phyloP scores from a whole-genome alignment of 2,888 invertebrate genomes.

The Limnephilus auricula region DNA sequence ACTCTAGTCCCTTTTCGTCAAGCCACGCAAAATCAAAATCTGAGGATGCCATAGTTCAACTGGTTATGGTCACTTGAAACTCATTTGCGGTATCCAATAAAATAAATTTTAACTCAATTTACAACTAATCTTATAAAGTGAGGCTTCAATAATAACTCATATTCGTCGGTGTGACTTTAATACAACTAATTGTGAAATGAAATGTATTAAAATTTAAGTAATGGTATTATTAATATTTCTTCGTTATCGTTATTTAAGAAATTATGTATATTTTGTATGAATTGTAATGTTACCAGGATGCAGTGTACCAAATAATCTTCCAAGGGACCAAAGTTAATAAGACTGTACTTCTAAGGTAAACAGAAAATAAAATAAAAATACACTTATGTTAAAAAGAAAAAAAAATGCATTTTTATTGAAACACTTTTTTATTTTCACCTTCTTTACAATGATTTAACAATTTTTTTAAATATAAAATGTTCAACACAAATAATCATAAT shows the following conservation, averaged over 20 bases:
- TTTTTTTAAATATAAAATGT: constrained; percentile 44
- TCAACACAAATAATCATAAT: constrained; percentile 29
- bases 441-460: constrained; percentile 47
- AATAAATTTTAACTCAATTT: not conserved
- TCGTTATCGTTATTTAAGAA: not conserved
- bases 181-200: not conserved
- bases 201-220: not conserved
- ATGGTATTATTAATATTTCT: not conserved
- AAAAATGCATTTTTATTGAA: constrained; percentile 35
- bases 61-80: too few relatives aligned
- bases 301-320: not conserved
- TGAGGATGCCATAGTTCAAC: too few relatives aligned
- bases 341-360: constrained; percentile 34
- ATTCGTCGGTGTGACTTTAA: not conserved
- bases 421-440: constrained; percentile 44
- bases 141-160: not conserved
- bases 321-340: constrained; percentile 49
- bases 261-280: not conserved
- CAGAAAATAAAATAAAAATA: constrained; percentile 9
- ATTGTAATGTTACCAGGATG: not conserved
- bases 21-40: too few relatives aligned
- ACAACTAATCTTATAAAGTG: not conserved
- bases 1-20: not conserved
- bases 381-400: constrained; percentile 13
- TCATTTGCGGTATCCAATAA: not conserved